Base-by-base conservation (phyloP, 2,888 invertebrate species). In the Nematopogon swammerdamellus region DNA sequence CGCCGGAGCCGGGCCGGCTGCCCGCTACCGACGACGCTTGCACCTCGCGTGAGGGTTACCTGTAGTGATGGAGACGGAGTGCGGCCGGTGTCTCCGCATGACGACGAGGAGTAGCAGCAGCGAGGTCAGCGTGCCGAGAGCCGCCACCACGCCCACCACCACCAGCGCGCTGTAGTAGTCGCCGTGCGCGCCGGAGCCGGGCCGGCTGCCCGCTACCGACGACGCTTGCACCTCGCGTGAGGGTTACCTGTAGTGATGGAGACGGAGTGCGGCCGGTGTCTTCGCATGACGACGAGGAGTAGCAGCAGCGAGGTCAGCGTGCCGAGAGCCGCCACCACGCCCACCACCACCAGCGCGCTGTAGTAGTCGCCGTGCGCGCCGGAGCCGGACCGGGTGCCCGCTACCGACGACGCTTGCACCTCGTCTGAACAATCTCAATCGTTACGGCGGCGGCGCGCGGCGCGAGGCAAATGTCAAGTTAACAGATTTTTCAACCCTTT, bases 141-240 rank as follows among this genome's bases (percentile, higher is more conserved):
- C 89, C 8, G 94, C 94, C 55, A 95, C 84, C 54, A 94, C 91
- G 2, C 92, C 92, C 14, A 94, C 92, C 44, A 91, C 91, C 42
- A 95, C 92, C 60, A 95, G 8, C 11, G 11, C 36, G 36, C 36
- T 36, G 36, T 3, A 36, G 11, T 14, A 36, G 11, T 14, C 91
- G 18, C 88, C 89, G 51, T 71, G 67, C 0, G 62, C 56, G 3
- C 60, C 60, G 2, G 63, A 60, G 10, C 65, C 62, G 53, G 62
- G 61, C 2, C 73, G 72, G 47, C 80, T 81, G 17, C 83, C 75
- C 20, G 79, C 67, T 30, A n/a, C 74, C 0, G 82, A 80, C 1
- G 72, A 66, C 0, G 82, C n/a, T n/a, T n/a, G n/a, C n/a, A n/a
- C n/a, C n/a, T n/a, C n/a, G n/a, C n/a, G n/a, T n/a, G n/a, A n/a